Percentiles rank a stretch among this genome's conserved stretches.
These are phyloP conservation scores for Crocallis elinguaria DNA, from an alignment of 2,888 invertebrate genomes.

Conservation along the genomic window DNA sequence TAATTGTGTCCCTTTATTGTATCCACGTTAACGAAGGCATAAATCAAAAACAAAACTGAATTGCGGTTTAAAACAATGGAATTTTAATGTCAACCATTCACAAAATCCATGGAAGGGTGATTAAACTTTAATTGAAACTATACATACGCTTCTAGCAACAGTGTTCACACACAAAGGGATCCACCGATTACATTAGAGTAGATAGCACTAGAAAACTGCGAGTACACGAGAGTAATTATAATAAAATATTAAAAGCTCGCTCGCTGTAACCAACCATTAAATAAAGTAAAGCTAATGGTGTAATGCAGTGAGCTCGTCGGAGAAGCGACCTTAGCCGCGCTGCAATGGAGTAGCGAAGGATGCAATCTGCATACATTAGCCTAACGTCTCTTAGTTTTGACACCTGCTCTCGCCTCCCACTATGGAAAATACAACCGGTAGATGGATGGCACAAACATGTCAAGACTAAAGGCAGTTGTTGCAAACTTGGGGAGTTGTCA, in stretches of 20 bases:
- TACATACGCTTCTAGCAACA: neutral
- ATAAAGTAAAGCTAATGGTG: constrained; percentile 67
- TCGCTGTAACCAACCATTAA: constrained; percentile 53
- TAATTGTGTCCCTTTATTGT: constrained; percentile 15
- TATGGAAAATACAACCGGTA: constrained; percentile 60
- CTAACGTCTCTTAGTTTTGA: constrained; percentile 81
- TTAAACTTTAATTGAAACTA: neutral
- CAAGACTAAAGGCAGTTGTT: constrained; percentile 67
- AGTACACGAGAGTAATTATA: constrained; percentile 36
- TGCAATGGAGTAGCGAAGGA: constrained; percentile 62
- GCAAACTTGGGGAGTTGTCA: constrained; percentile 60
- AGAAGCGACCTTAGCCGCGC: constrained; percentile 39
- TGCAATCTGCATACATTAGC: constrained; percentile 84
- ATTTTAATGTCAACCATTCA: constrained; percentile 4
- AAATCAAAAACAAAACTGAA: constrained; percentile 7
- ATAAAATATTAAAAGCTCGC: constrained; percentile 41
- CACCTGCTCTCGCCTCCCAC: constrained; percentile 72
- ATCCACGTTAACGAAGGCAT: constrained; percentile 13
- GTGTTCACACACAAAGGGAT: constrained; percentile 24
- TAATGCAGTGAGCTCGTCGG: constrained; percentile 53
- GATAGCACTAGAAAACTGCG: constrained; percentile 32
- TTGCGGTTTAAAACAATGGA: constrained; percentile 4
- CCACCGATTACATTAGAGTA: constrained; percentile 26
- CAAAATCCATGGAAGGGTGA: neutral
- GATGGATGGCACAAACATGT: constrained; percentile 79